phyloP scores from a whole-genome alignment of 2,113 vertebrate genomes.

The Craseonycteris thonglongyai region DNA sequence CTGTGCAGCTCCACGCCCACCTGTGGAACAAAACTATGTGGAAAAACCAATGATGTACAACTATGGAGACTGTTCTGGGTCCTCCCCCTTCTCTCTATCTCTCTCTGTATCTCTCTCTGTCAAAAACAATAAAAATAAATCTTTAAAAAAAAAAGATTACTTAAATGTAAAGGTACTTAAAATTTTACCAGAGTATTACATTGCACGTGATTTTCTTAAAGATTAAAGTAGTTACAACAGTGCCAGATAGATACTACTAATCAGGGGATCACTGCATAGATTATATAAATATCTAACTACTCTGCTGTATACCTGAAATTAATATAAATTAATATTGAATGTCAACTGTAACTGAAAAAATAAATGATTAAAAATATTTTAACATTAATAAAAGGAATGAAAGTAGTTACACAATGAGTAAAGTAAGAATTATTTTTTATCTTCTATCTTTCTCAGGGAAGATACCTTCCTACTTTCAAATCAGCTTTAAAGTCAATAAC shows the following conservation, averaged over 20 bases:
- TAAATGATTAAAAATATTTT: neutral
- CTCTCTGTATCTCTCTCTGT: too few relatives aligned
- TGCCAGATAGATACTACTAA: neutral
- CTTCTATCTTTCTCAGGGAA: conserved; percentile 34
- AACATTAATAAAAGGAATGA: neutral
- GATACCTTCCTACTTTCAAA: conserved; percentile 48
- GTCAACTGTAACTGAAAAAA: neutral
- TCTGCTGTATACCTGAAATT: too few relatives aligned
- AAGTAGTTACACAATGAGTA: neutral
- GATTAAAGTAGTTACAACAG: neutral
- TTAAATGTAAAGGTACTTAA: neutral
- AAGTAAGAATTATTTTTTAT: neutral
- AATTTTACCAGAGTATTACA: neutral
- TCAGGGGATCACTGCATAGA: neutral
- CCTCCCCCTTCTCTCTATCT: too few relatives aligned
- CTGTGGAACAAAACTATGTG: too few relatives aligned
- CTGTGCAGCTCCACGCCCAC: too few relatives aligned
- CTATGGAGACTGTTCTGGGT: too few relatives aligned
- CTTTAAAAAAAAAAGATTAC: too few relatives aligned
- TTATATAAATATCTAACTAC: too few relatives aligned
- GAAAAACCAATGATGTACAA: too few relatives aligned
- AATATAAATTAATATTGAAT: too few relatives aligned
- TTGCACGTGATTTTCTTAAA: neutral
- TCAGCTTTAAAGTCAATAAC: conserved; percentile 64
- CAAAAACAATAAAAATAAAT: too few relatives aligned